A percentile compares a stretch with the other conserved stretches of the same genome.
phyloP scores from a whole-genome alignment of 2,113 vertebrate species.

The Ictalurus punctatus region DNA sequence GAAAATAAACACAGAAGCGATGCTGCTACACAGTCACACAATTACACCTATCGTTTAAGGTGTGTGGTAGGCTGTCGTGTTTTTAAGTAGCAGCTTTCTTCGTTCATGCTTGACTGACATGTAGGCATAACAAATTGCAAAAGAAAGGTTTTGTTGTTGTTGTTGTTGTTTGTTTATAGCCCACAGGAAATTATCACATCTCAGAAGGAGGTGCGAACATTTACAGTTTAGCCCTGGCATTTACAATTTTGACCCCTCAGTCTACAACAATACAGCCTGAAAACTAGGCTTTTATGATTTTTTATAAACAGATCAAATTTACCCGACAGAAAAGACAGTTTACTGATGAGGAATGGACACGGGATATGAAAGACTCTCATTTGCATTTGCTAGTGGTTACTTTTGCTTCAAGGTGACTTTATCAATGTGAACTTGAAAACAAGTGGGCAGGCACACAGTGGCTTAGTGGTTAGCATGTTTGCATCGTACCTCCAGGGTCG shows the following conservation, averaged over 20 bases:
- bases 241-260: background rate
- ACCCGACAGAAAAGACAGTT: background rate
- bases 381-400: background rate
- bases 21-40: background rate
- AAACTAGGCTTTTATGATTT: background rate
- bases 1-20: background rate
- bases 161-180: background rate
- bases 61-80: background rate
- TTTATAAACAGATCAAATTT: background rate
- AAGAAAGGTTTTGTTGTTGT: background rate
- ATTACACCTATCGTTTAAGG: background rate
- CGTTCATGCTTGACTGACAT: background rate
- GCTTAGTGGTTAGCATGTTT: too few species aligned
- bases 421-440: background rate
- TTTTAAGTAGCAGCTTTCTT: background rate
- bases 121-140: background rate
- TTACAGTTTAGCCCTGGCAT: background rate
- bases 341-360: background rate
- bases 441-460: background rate
- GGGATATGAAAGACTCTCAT: background rate
- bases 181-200: background rate
- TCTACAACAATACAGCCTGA: background rate
- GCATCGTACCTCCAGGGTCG: too few species aligned
- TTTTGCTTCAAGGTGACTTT: background rate
- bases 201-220: background rate